phyloP scores from a whole-genome alignment of 1,140 invertebrate genomes.

The Dreissena polymorpha region DNA sequence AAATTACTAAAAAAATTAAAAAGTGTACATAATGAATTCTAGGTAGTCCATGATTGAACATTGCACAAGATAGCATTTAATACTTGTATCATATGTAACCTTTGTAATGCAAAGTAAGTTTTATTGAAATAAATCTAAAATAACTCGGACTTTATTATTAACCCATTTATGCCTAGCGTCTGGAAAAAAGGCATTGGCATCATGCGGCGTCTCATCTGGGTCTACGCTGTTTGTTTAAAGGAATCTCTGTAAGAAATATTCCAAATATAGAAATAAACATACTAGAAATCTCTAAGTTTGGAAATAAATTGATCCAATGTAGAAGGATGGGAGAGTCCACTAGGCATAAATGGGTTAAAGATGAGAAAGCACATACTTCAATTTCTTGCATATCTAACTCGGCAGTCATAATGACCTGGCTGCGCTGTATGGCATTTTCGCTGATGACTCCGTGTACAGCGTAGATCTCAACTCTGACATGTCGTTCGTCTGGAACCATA shows the following conservation, averaged over 20 bases:
- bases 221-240: too few relatives aligned
- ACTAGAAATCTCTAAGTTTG: too few relatives aligned
- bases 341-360: too few relatives aligned
- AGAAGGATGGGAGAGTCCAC: too few relatives aligned
- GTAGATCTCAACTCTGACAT: slow-evolving; percentile 90
- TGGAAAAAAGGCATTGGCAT: neutral
- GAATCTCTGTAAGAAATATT: too few relatives aligned
- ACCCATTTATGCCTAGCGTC: too few relatives aligned
- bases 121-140: neutral
- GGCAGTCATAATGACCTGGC: slow-evolving; percentile 93
- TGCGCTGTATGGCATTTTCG: slow-evolving; percentile 90
- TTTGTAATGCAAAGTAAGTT: neutral
- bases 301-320: too few relatives aligned
- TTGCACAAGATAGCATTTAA: neutral
- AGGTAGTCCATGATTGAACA: neutral
- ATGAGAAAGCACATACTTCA: neutral
- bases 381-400: slow-evolving; percentile 41
- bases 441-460: slow-evolving; percentile 89
- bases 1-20: neutral
- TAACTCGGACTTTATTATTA: too few relatives aligned
- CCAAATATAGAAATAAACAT: too few relatives aligned
- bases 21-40: neutral
- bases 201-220: neutral
- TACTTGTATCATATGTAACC: neutral
- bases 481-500: slow-evolving; percentile 81